Evolutionary conservation across 2,797 vertebrate genomes (phyloP), one percentile per base, ranked within the genome.

Genomic region (Pampus argenteus): DNA sequence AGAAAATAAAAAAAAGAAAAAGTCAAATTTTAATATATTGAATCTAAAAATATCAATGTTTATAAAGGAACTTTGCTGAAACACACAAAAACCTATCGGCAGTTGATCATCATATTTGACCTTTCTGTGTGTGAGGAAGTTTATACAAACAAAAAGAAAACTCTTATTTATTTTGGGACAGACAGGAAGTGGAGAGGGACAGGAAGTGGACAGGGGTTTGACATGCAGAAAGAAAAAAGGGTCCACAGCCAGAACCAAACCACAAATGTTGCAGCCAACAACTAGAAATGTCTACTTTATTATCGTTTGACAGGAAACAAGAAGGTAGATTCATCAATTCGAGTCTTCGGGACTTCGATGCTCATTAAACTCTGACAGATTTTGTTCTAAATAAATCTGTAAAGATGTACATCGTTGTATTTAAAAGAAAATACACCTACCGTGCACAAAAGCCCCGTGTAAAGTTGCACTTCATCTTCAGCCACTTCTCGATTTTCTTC

Each of bases 401-500:
- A 1, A 20, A 50, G 14, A 40, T n/a, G 13, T 40, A 44, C 6
- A 42, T 52, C 36, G n/a, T 23, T 15, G 29, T 3, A 49, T 20
- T n/a, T n/a, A n/a, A n/a, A n/a, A n/a, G n/a, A n/a, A n/a, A n/a
- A n/a, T n/a, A n/a, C n/a, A n/a, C n/a, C n/a, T n/a, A n/a, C n/a
- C n/a, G n/a, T 13, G 38, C 14, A 40, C 38, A 40, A 40, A 14
- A 40, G 22, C 63, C 18, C 11, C 17, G 36, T 36, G 22, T 42
- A 9, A 62, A 60, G 29, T 60, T 62, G 3, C 18, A 2, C 13
- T 73, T 75, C 47, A 23, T 22, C 34, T 51, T 38, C 52, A 74
- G 14, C 29, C 15, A 29, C 45, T 67, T 45, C 22, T 47, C 45
- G 22, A 26, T 66, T 15, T 25, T n/a, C 4, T 13, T 60, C 70